These are phyloP conservation scores for Astyanax mexicanus DNA, from an alignment of 2,797 vertebrate genomes.

Conservation along the genomic window DNA sequence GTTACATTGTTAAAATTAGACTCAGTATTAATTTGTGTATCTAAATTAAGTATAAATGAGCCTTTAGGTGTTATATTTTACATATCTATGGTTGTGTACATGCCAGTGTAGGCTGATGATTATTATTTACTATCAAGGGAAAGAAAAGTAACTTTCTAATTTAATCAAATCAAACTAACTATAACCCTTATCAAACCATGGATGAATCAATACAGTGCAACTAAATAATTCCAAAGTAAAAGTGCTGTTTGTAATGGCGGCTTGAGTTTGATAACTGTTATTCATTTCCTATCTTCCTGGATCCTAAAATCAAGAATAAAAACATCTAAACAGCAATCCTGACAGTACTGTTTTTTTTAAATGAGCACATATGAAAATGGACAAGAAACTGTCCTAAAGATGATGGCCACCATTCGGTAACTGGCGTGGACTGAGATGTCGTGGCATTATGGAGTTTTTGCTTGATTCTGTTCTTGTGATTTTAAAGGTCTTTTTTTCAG, in stretches of 20 bases:
- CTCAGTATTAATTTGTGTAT: too few relatives aligned
- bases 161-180: too few relatives aligned
- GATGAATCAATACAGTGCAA: background rate
- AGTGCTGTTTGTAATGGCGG: background rate
- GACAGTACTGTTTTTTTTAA: slow-evolving; percentile 34
- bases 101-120: background rate
- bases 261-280: slow-evolving; percentile 45
- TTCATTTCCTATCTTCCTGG: slow-evolving; percentile 78
- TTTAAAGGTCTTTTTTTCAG: slow-evolving; percentile 55
- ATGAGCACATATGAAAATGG: slow-evolving; percentile 69
- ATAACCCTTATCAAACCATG: background rate
- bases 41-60: too few relatives aligned
- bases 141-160: background rate
- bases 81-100: background rate
- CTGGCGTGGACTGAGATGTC: slow-evolving; percentile 65
- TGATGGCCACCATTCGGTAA: slow-evolving; percentile 67
- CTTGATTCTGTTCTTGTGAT: slow-evolving; percentile 38
- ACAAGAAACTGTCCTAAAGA: slow-evolving; percentile 72
- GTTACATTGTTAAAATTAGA: too few relatives aligned
- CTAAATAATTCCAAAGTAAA: background rate
- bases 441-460: slow-evolving; percentile 69
- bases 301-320: background rate
- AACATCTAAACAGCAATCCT: slow-evolving; percentile 71
- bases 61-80: background rate
- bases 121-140: background rate